Evolutionary conservation across 2,113 vertebrate species (phyloP), one percentile per base, ranked within the genome.

Genomic region (Hiodon tergisus): DNA sequence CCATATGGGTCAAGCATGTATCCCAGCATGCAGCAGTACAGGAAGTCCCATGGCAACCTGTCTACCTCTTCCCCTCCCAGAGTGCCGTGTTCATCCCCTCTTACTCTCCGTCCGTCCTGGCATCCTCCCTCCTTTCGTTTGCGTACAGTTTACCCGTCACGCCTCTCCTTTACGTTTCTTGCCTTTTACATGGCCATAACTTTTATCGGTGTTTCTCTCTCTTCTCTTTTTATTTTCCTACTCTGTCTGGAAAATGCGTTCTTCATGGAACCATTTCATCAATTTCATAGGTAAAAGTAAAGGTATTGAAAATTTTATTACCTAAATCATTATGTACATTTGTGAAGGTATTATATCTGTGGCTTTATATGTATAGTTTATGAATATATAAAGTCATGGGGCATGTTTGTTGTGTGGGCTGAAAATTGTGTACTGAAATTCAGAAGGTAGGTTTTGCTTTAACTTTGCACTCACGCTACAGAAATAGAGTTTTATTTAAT

Each of bases 181-280:
- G 80, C 5, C 67, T 71, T 55, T 74, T 73, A 59, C 65, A 53
- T 77, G 78, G 76, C 90, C 90, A 93, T 87, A 81, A 90, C 89
- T 93, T 88, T 95, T 94, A 94, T 86, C 81, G 86, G 92, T 95
- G 90, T 96, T 93, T 95, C 89, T 93, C 87, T 91, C 90, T 86
- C 75, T 52, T 83, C 90, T 88, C 91, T 90, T 90, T 88, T 90
- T 93, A 90, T 93, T 89, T 89, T 89, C 88, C 93, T 90, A 91
- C 76, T 86, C 78, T 87, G 82, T 86, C 79, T 87, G 87, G 95
- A 92, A 91, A 94, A 93, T 90, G 93, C 94, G 95, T 95, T 93
- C 95, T 95, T 94, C 94, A 95, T 96, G 97, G 97, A 95, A 91
- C 87, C 95, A 98, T 98, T 95, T 91, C 95, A 98, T 93, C 95